These are phyloP conservation scores for Coracias cyanogaster DNA, from an alignment of 2,797 vertebrate species.

Conservation along the genomic window DNA sequence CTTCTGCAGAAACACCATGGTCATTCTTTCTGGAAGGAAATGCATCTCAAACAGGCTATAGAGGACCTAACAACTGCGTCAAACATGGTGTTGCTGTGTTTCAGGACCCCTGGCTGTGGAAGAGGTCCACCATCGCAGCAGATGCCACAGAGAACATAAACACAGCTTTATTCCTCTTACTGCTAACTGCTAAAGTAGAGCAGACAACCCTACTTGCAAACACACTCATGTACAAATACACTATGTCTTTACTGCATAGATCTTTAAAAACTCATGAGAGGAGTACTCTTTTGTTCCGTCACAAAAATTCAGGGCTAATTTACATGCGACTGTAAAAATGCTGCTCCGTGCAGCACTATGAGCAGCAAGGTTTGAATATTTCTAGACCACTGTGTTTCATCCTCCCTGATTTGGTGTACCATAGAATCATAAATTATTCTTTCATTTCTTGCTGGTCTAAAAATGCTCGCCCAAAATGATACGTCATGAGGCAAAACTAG, in stretches of 20 bases:
- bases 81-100: neutral
- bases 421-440: neutral
- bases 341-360: neutral
- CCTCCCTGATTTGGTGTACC: neutral
- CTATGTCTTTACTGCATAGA: neutral
- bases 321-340: neutral
- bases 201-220: neutral
- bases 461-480: neutral
- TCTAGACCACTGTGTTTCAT: neutral
- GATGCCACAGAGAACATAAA: neutral
- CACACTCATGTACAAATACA: no score
- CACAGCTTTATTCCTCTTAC: neutral
- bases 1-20: neutral
- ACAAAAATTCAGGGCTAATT: neutral
- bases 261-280: neutral
- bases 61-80: neutral
- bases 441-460: neutral
- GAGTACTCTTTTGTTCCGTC: neutral
- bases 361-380: neutral
- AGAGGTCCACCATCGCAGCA: neutral
- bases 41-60: neutral
- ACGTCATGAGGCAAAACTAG: neutral
- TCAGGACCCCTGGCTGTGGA: neutral
- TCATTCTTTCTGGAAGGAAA: neutral
- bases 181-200: neutral